Conservation (phyloP, 2,888 invertebrate species). For the Zaprionus bogoriensis region DNA sequence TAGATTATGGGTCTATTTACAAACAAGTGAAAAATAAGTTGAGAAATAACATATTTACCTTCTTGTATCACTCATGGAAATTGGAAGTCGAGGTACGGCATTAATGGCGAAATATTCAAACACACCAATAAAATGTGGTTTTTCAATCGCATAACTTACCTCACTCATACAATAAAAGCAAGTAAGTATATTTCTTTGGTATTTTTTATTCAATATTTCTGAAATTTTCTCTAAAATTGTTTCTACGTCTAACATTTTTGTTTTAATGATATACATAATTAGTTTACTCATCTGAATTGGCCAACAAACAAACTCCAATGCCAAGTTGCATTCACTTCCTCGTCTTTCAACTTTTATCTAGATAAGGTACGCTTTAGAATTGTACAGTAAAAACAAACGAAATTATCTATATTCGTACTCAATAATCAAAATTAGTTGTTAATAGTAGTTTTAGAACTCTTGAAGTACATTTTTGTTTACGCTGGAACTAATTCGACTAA, state of each 20-base stretch:
- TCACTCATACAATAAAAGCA: not conserved
- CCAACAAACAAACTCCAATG: conserved; percentile 46
- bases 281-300: conserved; percentile 32
- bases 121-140: too few relatives aligned
- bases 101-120: too few relatives aligned
- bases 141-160: too few relatives aligned
- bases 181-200: conserved; percentile 58
- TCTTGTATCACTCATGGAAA: too few relatives aligned
- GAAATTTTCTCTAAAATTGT: conserved; percentile 72
- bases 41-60: too few relatives aligned
- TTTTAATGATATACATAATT: conserved; percentile 27
- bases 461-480: conserved; percentile 45
- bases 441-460: conserved; percentile 44
- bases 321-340: conserved; percentile 27
- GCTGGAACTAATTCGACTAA: conserved; percentile 73
- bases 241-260: conserved; percentile 59
- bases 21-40: too few relatives aligned
- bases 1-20: too few relatives aligned
- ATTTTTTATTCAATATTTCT: conserved; percentile 73
- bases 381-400: conserved; percentile 51
- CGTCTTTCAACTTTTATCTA: conserved; percentile 48
- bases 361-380: conserved; percentile 48
- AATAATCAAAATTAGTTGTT: conserved; percentile 50
- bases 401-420: conserved; percentile 44
- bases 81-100: too few relatives aligned